phyloP scores from a whole-genome alignment of 1,140 invertebrate genomes.

The Sinonovacula constricta region DNA sequence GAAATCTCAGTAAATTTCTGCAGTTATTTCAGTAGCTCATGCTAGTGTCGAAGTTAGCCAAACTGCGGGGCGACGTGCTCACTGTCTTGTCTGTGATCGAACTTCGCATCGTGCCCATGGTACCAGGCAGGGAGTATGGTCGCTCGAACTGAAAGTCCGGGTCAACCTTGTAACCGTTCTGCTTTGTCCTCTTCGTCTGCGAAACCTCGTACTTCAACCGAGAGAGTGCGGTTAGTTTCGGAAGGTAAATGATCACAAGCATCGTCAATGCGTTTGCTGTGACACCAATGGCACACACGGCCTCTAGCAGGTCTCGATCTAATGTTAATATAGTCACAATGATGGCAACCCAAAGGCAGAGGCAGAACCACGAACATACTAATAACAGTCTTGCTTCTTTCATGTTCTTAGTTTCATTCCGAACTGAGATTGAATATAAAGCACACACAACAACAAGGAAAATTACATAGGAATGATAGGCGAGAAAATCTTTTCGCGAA shows the following conservation, averaged over 20 bases:
- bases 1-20: neutral
- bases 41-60: constrained; percentile 68
- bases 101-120: constrained; percentile 56
- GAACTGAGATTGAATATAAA: constrained; percentile 80
- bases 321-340: constrained; percentile 79
- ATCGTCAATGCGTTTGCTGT: constrained; percentile 81
- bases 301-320: constrained; percentile 79
- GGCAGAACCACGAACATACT: constrained; percentile 78
- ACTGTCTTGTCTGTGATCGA: constrained; percentile 61
- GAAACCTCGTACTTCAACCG: constrained; percentile 69
- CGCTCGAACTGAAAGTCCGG: constrained; percentile 72
- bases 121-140: constrained; percentile 69
- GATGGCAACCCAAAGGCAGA: constrained; percentile 81
- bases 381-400: constrained; percentile 82
- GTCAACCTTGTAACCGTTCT: constrained; percentile 69
- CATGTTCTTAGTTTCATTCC: constrained; percentile 82
- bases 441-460: constrained; percentile 81
- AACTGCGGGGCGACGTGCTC: constrained; percentile 62
- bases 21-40: constrained; percentile 62
- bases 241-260: constrained; percentile 81
- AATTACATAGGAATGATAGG: constrained; percentile 80
- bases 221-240: constrained; percentile 82
- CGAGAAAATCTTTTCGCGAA: constrained; percentile 63
- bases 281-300: constrained; percentile 82
- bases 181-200: constrained; percentile 40